These are phyloP conservation scores for Leptopilina clavipes DNA, from an alignment of 1,140 invertebrate genomes.

Conservation along the genomic window DNA sequence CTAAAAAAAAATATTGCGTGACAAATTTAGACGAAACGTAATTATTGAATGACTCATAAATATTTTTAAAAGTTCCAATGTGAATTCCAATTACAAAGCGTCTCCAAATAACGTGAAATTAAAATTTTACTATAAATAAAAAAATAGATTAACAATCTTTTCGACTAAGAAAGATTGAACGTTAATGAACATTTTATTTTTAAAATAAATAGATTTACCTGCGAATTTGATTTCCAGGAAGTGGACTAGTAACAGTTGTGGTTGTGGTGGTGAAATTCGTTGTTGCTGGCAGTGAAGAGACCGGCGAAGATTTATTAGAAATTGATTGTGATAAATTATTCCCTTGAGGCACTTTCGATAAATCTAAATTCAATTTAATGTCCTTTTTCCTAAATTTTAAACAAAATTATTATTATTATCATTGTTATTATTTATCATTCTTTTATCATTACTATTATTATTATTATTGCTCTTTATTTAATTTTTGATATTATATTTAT, in stretches of 20 bases:
- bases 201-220: slow-evolving; percentile 73
- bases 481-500: no score
- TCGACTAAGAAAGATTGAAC: no score
- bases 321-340: slow-evolving; percentile 69
- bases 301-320: slow-evolving; percentile 66
- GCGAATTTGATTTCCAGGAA: slow-evolving; percentile 77
- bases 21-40: no score
- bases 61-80: no score
- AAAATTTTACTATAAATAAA: no score
- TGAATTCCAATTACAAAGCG: no score
- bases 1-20: no score
- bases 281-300: slow-evolving; percentile 67
- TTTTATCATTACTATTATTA: no score
- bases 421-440: neutral
- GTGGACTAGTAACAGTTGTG: slow-evolving; percentile 73
- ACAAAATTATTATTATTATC: slow-evolving; percentile 46
- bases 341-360: slow-evolving; percentile 69
- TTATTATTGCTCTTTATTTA: no score
- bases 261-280: slow-evolving; percentile 69
- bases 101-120: no score
- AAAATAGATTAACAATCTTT: no score
- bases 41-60: no score
- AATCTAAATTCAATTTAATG: slow-evolving; percentile 71
- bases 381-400: slow-evolving; percentile 68
- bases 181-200: neutral